Base-by-base conservation (phyloP, 2,113 vertebrate species). In the Charadrius vociferus region DNA sequence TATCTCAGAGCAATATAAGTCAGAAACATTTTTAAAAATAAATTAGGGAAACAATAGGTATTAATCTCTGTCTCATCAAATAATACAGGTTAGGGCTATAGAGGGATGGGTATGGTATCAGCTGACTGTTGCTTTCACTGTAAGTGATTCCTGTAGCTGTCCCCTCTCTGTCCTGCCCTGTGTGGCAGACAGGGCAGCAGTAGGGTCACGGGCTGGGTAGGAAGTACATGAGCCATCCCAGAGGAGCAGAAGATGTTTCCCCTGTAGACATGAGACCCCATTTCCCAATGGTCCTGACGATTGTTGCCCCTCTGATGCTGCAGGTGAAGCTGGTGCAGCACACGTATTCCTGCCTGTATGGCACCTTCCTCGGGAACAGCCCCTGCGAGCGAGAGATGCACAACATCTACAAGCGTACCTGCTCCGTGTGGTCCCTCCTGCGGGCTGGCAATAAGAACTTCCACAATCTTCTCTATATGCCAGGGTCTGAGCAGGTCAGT, bases 321-420 rank as follows among this genome's bases (percentile, higher is more conserved):
- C 97, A 99, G 99, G 99, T 99, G 90, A 99, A 99, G 98, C 95
- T 99, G 98, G 99, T 99, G 75, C 99, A 99, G 97, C 99, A 99
- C 97, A 99, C 99, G 0, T 99, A 99, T 90, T 99, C 99, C 18
- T 99, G 99, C 97, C 99, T 99, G 21, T 99, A 99, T 0, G 99
- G 99, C 67, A 99, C 99, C 5, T 99, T 99, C 98, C 98, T 99
- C 75, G 99, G 99, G 56, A 99, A 99, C 98, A 99, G 99, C 77
- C 98, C 98, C 43, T 99, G 98, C 1, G 99, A 99, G 97, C 98
- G 99, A 34, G 99, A 99, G 96, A 98, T 98, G 39, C 99, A 98
- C 78, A 99, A 99, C 97, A 98, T 99, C 97, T 99, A 99, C 96
- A 99, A 99, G 87, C 98, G 99, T 70, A 99, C 99, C 39, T 99